Percentiles rank a stretch among this genome's conserved stretches.
Conservation (phyloP, 2,113 vertebrate species). For the Mustelus asterias region DNA sequence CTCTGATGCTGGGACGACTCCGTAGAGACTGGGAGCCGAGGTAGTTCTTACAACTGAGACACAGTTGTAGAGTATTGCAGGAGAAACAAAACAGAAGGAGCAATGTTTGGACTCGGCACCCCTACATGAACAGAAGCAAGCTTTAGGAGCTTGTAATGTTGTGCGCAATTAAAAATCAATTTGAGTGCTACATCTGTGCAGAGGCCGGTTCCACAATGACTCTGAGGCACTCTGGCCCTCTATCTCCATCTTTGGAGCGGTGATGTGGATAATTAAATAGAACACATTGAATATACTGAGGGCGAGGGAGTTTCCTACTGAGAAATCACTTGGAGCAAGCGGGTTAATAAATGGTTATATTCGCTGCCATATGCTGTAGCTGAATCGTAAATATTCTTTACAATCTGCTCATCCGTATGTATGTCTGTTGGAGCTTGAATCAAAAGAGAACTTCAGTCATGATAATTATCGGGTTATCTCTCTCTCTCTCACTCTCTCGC, state of each 20-base stretch:
- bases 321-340: conserved; percentile 6
- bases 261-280: conserved; percentile 28
- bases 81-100: not conserved
- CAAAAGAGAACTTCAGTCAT: not conserved
- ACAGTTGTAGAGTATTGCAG: not conserved
- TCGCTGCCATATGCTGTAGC: not conserved
- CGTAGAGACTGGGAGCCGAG: not conserved
- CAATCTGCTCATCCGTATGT: conserved; percentile 8
- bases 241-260: not conserved
- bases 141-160: not conserved
- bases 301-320: not conserved
- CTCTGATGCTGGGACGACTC: not conserved
- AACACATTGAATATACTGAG: not conserved
- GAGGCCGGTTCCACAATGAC: not conserved
- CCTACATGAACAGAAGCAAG: not conserved
- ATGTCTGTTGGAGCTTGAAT: not conserved
- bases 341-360: conserved; percentile 33
- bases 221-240: not conserved
- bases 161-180: conserved; percentile 22
- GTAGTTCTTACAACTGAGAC: no score
- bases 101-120: not conserved
- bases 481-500: not conserved
- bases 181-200: not conserved
- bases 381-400: conserved; percentile 26
- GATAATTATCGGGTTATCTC: not conserved